Conservation (phyloP, 1,140 invertebrate species). For the Drosophila pallidifrons region DNA sequence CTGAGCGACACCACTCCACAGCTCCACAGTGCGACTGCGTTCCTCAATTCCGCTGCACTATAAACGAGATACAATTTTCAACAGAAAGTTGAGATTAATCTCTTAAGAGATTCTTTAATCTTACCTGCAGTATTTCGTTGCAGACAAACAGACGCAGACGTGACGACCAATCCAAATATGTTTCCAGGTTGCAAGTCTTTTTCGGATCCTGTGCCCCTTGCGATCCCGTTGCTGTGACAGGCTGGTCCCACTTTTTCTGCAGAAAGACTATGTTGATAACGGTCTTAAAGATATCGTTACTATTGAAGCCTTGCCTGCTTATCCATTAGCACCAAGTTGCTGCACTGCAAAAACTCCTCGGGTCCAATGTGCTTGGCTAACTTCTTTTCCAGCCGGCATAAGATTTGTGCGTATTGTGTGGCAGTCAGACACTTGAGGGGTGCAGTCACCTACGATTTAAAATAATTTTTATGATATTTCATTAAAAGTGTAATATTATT, state of each 20-base stretch:
- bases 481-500: too few species aligned
- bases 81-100: slow-evolving; percentile 25
- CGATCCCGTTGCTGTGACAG: slow-evolving; percentile 65
- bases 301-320: slow-evolving; percentile 65
- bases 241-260: slow-evolving; percentile 81
- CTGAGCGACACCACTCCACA: slow-evolving; percentile 75
- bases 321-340: slow-evolving; percentile 74
- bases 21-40: slow-evolving; percentile 66
- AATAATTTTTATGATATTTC: too few species aligned
- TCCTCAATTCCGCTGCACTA: slow-evolving; percentile 78
- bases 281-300: not conserved
- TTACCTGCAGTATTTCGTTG: slow-evolving; percentile 84
- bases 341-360: slow-evolving; percentile 83
- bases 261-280: not conserved
- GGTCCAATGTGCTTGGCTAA: slow-evolving; percentile 82
- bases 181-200: slow-evolving; percentile 84
- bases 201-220: slow-evolving; percentile 79
- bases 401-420: slow-evolving; percentile 82
- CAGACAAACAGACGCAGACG: slow-evolving; percentile 82
- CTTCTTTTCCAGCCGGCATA: slow-evolving; percentile 81
- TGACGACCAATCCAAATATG: slow-evolving; percentile 83
- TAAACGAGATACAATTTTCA: not conserved
- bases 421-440: slow-evolving; percentile 71
- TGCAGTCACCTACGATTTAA: not conserved
- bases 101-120: slow-evolving; percentile 14